Evolutionary conservation across 2,113 vertebrate species (phyloP), one percentile per base, ranked within the genome.

Genomic region (Coptodon bakossiorum): DNA sequence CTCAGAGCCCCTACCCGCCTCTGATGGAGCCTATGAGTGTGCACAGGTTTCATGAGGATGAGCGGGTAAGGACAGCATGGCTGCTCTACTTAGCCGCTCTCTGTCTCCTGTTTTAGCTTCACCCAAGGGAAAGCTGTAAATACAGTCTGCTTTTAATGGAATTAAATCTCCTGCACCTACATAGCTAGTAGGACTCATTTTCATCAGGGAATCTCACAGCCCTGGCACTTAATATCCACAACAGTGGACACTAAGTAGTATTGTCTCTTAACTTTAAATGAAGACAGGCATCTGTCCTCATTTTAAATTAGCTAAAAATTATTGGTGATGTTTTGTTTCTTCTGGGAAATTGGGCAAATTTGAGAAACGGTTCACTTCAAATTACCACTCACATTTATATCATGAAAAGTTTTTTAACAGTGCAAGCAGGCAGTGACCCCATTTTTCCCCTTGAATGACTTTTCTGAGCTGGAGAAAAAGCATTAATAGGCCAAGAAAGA

Each of bases 61-160:
- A 63, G 57, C 96, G 92, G 95, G 97, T 97, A 94, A 93, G 94
- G 90, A 88, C 83, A 53, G 84, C 57, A 87, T 50, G 61, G 86
- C 86, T 93, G 95, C 90, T 95, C 94, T 24, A 95, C 92, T 95
- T 94, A 84, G 83, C 76, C 38, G 7, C 79, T 43, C 57, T 82
- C 88, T 85, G 80, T 81, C 90, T 93, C 90, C 90, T 80, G 59
- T 95, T 95, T 94, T 94, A 95, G 94, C 93, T 86, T 85, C 90
- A 84, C 94, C 90, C 89, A 81, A 31, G 91, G 94, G 92, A 91
- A 81, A 54, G 57, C 91, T 89, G 93, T 71, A 90, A 95, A 95
- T 94, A 89, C 91, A 88, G 86, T 73, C 89, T 81, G 80, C 85
- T 93, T 91, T 93, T 94, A 92, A 94, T 93, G 88, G 88, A 85